Evolutionary conservation across 2,888 invertebrate genomes (phyloP), one percentile per base, ranked within the genome.

Genomic region (Hydraecia micacea): DNA sequence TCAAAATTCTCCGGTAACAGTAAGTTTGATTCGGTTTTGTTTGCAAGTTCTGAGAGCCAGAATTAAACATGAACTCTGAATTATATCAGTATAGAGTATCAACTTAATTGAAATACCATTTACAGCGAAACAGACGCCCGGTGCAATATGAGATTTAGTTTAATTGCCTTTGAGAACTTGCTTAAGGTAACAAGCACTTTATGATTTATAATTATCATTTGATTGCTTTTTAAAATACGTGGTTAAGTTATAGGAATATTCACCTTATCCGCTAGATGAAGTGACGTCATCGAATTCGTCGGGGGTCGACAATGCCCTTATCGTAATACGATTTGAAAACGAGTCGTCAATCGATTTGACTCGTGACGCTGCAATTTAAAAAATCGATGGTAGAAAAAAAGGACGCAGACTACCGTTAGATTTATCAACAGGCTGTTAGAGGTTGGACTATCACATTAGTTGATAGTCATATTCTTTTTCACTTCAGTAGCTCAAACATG

Each of bases 261-360:
- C 63, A 73, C 49, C 52, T 77, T 71, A 81, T 82, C 71, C 25
- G 63, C 66, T 49, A 70, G 66, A 74, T 75, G 73, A 49, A 75
- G 67, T 86, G 84, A 86, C 79, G 72, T 86, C 85, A 89, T 86
- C 86, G 60, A 80, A 72, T 80, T 77, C 69, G 71, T 63, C 36
- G 55, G 58, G 70, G 75, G 55, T 83, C 65, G 83, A 76, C 71
- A 75, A 73, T 81, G 63, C 69, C 79, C 67, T 52, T n/a, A n/a
- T 28, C 68, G 79, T 88, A 85, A 88, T 87, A 80, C 73, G 86
- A 86, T 79, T 87, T 75, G 67, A 81, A 82, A 83, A 87, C 80
- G 80, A 81, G 58, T 80, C 73, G 66, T 81, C 82, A 86, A 87
- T 89, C 88, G 88, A 84, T 89, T 87, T 80, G 76, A 82, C 32